phyloP scores from a whole-genome alignment of 2,888 invertebrate genomes.

The Erebia ligea region DNA sequence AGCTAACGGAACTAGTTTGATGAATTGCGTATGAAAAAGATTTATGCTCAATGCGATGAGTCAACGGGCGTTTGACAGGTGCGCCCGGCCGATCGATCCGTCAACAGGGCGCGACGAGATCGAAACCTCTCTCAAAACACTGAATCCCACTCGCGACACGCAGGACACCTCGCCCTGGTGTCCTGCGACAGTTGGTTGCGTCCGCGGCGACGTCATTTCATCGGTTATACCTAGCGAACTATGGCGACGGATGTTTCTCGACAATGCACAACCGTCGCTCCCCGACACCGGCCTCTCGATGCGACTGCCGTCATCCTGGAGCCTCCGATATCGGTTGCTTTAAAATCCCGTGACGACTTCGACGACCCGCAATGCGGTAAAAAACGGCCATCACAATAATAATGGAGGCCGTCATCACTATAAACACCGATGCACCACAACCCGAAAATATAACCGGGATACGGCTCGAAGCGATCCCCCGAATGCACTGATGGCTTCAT shows the following conservation, averaged over 20 bases:
- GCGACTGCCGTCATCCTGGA: conserved; percentile 45
- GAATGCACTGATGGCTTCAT: conserved; percentile 70
- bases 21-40: conserved; percentile 71
- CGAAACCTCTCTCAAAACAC: conserved; percentile 17
- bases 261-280: conserved; percentile 54
- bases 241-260: conserved; percentile 71
- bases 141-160: neutral
- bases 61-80: conserved; percentile 79
- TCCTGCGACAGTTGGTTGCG: neutral
- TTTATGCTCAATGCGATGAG: conserved; percentile 66
- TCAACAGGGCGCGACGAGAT: conserved; percentile 63
- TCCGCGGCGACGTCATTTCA: conserved; percentile 64
- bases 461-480: conserved; percentile 55
- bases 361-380: conserved; percentile 81
- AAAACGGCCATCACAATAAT: conserved; percentile 82
- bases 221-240: conserved; percentile 74
- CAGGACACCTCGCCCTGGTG: neutral
- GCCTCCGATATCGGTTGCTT: conserved; percentile 42
- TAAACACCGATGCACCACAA: conserved; percentile 78
- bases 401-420: conserved; percentile 82
- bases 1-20: conserved; percentile 52
- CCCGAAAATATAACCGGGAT: conserved; percentile 72
- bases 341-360: conserved; percentile 49
- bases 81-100: conserved; percentile 80
- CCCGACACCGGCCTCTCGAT: conserved; percentile 42